Percentiles rank a stretch among this genome's conserved stretches.
These are phyloP conservation scores for Callyntrura sp. DNA, from an alignment of 2,888 invertebrate species.

Conservation along the genomic window DNA sequence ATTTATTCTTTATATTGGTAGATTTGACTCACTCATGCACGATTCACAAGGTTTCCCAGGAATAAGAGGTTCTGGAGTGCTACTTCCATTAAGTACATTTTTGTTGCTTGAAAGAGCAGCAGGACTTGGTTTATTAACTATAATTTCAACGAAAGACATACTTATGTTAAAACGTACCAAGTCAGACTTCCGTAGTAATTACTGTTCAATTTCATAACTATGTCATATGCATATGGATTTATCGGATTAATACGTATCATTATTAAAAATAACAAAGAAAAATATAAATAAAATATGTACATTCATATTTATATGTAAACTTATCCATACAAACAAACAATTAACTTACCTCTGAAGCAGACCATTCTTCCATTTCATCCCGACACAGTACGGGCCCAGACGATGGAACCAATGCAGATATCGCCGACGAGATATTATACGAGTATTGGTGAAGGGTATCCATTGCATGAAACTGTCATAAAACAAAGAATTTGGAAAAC, in stretches of 20 bases:
- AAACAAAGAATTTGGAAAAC: not conserved
- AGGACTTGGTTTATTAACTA: constrained; percentile 96
- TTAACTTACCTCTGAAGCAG: constrained; percentile 93
- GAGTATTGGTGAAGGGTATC: constrained; percentile 96
- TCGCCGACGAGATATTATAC: constrained; percentile 96
- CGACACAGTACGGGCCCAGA: constrained; percentile 98
- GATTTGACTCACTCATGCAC: constrained; percentile 88
- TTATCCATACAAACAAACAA: too few species aligned
- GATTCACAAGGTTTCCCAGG: constrained; percentile 93
- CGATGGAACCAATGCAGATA: constrained; percentile 96
- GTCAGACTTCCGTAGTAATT: constrained; percentile 88
- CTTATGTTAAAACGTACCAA: too few species aligned
- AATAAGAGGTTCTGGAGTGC: constrained; percentile 82
- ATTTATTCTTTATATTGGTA: not conserved
- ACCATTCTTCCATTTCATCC: constrained; percentile 99
- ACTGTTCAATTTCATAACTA: too few species aligned
- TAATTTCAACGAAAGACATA: constrained; percentile 82
- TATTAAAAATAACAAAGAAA: not conserved
- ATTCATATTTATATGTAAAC: too few species aligned
- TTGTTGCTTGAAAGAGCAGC: constrained; percentile 91
- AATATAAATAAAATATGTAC: not conserved
- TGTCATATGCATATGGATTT: too few species aligned
- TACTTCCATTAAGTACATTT: constrained; percentile 88
- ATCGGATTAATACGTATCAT: too few species aligned
- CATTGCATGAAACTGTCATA: constrained; percentile 97